phyloP scores from a whole-genome alignment of 2,113 vertebrate species.

The Clinocottus analis region DNA sequence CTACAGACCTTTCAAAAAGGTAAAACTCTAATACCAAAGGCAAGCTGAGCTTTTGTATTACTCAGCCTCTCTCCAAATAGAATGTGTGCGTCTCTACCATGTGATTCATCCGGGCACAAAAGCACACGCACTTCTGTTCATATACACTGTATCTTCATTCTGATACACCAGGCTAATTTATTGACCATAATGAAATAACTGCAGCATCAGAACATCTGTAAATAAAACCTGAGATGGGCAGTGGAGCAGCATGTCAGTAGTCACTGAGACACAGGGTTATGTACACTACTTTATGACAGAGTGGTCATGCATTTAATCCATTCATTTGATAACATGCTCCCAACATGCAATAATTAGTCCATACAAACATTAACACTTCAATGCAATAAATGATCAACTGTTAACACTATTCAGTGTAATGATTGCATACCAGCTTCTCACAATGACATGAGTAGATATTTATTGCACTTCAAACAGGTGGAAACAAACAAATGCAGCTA shows the following conservation, averaged over 20 bases:
- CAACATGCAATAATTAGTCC: constrained; percentile 13
- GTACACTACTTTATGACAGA: constrained; percentile 1
- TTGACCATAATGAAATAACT: background rate
- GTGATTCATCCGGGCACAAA: constrained; percentile 20
- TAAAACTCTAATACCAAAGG: constrained; percentile 35
- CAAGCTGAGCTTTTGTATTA: constrained; percentile 20
- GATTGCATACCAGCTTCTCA: constrained; percentile 22
- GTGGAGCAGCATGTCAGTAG: constrained; percentile 2
- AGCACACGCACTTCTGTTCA: constrained; percentile 1
- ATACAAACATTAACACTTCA: constrained; percentile 34
- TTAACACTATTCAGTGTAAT: constrained; percentile 22
- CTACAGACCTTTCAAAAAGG: constrained; percentile 17
- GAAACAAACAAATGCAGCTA: constrained; percentile 22
- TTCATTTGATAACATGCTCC: constrained; percentile 28
- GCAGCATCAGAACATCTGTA: constrained; percentile 5
- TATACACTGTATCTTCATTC: background rate
- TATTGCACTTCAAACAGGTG: constrained; percentile 30
- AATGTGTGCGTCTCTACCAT: constrained; percentile 29
- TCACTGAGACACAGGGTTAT: background rate
- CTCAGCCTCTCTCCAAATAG: constrained; percentile 27
- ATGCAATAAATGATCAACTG: constrained; percentile 4
- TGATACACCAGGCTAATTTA: background rate
- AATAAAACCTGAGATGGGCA: background rate
- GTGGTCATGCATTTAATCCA: constrained; percentile 11
- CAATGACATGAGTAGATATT: constrained; percentile 10